Evolutionary conservation across 2,113 vertebrate species (phyloP).

Genomic region (Hydrolagus affinis): DNA sequence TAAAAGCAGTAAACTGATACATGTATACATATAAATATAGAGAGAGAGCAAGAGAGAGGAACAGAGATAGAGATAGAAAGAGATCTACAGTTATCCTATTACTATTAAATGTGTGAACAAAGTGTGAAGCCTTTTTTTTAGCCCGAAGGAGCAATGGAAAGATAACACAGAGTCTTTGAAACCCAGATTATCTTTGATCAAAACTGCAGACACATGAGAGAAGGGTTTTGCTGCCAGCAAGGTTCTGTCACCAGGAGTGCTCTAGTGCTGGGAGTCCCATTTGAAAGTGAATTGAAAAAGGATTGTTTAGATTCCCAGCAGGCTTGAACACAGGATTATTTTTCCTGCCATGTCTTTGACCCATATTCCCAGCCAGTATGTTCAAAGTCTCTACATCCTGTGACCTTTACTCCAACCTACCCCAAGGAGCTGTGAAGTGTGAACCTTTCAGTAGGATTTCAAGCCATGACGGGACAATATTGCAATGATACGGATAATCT

Average conservation of each 20-base stretch:
- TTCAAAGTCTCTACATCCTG: neutral
- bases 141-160: neutral
- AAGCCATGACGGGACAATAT: neutral
- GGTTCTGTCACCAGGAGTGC: too few species aligned
- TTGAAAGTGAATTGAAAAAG: neutral
- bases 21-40: too few species aligned
- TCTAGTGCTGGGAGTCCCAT: neutral
- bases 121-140: neutral
- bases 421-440: neutral
- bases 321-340: neutral
- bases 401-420: neutral
- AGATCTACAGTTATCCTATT: neutral
- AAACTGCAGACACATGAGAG: neutral
- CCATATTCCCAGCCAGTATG: neutral
- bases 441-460: neutral
- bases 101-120: neutral
- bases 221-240: neutral
- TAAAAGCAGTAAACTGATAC: too few species aligned
- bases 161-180: neutral
- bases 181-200: neutral
- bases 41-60: too few species aligned
- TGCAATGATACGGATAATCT: neutral
- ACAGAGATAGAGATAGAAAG: too few species aligned
- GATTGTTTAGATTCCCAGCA: neutral
- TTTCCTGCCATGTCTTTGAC: slow-evolving; percentile 2